phyloP scores from a whole-genome alignment of 2,113 vertebrate genomes.

The Spheniscus mendiculus region DNA sequence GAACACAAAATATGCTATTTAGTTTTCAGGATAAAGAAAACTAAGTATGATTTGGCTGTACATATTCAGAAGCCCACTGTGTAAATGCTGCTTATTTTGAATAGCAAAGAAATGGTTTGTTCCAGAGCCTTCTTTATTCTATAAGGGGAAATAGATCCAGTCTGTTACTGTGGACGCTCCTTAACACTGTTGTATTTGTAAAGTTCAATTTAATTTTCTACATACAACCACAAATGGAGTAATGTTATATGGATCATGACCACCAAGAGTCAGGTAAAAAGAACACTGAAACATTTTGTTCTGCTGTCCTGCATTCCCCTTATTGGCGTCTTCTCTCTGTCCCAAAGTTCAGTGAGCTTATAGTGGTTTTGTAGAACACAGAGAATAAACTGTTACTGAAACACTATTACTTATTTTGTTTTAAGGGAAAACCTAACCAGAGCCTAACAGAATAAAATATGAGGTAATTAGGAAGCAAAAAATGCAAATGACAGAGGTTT shows the following conservation, averaged over 20 bases:
- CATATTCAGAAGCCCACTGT: not conserved
- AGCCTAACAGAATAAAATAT: not conserved
- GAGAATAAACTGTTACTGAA: not conserved
- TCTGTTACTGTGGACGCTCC: not conserved
- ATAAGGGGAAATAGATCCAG: not conserved
- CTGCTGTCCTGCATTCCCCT: not conserved
- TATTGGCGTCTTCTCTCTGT: not conserved
- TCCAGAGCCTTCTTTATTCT: not conserved
- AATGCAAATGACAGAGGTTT: not conserved
- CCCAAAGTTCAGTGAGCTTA: not conserved
- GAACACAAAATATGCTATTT: not conserved
- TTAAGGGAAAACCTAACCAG: not conserved
- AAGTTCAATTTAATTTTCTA: not conserved
- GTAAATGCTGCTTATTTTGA: not conserved
- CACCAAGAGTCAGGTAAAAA: not conserved
- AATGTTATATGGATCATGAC: not conserved
- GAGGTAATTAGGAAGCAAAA: not conserved
- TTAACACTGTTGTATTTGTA: not conserved
- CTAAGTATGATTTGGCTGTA: not conserved
- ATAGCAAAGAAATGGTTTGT: not conserved
- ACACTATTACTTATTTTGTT: not conserved
- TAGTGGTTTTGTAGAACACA: not conserved
- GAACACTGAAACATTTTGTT: not conserved
- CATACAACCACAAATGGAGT: not conserved
- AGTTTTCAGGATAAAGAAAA: not conserved